These are phyloP conservation scores for Aphelinus atriplicis DNA, from an alignment of 1,140 invertebrate species.

Conservation along the genomic window DNA sequence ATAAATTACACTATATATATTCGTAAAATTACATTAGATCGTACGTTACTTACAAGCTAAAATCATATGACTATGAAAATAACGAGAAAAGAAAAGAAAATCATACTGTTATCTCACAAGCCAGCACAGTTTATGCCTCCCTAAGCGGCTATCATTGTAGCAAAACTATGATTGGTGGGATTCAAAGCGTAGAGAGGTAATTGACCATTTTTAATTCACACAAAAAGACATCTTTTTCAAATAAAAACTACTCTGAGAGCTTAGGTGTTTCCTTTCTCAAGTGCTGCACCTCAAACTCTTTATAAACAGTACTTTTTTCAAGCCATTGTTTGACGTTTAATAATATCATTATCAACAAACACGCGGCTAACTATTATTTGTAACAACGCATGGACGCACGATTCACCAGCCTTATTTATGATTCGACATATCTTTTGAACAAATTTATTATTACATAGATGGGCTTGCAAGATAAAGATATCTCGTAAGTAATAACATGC, in stretches of 20 bases:
- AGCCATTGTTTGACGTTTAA: conserved; percentile 30
- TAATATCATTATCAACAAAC: conserved; percentile 34
- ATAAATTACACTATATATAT: conserved; percentile 46
- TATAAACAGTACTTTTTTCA: conserved; percentile 20
- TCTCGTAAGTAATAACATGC: neutral
- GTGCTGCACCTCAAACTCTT: conserved; percentile 18
- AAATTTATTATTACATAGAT: neutral
- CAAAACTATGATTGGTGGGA: conserved; percentile 27
- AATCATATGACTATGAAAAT: conserved; percentile 40
- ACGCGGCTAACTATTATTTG: conserved; percentile 26
- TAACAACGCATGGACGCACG: conserved; percentile 34
- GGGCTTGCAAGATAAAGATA: conserved; percentile 6
- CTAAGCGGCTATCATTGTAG: conserved; percentile 12
- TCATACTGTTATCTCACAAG: conserved; percentile 32
- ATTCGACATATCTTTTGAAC: conserved; percentile 9
- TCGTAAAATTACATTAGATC: conserved; percentile 32
- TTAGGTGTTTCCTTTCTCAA: neutral
- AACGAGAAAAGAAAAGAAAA: conserved; percentile 34
- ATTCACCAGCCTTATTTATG: conserved; percentile 40
- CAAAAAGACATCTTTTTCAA: conserved; percentile 31
- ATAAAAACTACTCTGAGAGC: conserved; percentile 16
- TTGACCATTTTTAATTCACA: conserved; percentile 47
- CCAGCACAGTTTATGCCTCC: conserved; percentile 32
- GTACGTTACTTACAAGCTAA: conserved; percentile 27
- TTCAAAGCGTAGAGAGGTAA: conserved; percentile 44